Base-by-base conservation (phyloP, 1,140 invertebrate genomes). In the Caenorhabditis inopinata region DNA sequence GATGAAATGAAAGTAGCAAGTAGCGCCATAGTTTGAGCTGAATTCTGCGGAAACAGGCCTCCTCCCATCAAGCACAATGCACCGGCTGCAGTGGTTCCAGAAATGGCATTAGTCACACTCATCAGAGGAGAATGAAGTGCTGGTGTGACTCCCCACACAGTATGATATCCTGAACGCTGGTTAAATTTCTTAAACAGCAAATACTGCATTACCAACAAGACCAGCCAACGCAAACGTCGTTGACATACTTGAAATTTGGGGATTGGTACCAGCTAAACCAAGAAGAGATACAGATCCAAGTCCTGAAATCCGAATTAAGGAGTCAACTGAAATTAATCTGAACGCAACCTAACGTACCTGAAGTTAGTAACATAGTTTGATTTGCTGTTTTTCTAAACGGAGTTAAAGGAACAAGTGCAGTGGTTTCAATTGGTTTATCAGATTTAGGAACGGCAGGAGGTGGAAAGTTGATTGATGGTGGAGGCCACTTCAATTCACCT, bases 101-200 rank as follows among this genome's bases (percentile, higher is more conserved):
- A 95, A 83, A 96, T 93, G 77, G 94, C 94, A 90, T 96, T 96
- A 1, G 94, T 96, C 0, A 96, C 94, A 2, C 93, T 94, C 94
- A 96, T 96, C 16, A 96, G 91, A 3, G 94, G 94, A 4, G 94
- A 95, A 90, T 96, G 94, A 7, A 96, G 91, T 35, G 94, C 94
- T 23, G 94, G 94, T 14, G 93, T 94, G 6, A 96, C 94, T 51
- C 93, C 93, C 94, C 94, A 96, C 23, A 96, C 94, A 4, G 94
- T 95, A 89, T 96, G 94, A 89, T 95, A 92, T 91, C 91, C 90
- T 91, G 83, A 46, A 83, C 79, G 14, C 35, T 23, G 48, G 25
- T 1, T 27, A 38, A 7, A 7, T 0, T 32, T 7, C 14, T 42
- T 21, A 12, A 14, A 0, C 21, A 78, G 14, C 35, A 14, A 2